phyloP scores from a whole-genome alignment of 2,797 vertebrate species.

The Cetoscarus ocellatus region DNA sequence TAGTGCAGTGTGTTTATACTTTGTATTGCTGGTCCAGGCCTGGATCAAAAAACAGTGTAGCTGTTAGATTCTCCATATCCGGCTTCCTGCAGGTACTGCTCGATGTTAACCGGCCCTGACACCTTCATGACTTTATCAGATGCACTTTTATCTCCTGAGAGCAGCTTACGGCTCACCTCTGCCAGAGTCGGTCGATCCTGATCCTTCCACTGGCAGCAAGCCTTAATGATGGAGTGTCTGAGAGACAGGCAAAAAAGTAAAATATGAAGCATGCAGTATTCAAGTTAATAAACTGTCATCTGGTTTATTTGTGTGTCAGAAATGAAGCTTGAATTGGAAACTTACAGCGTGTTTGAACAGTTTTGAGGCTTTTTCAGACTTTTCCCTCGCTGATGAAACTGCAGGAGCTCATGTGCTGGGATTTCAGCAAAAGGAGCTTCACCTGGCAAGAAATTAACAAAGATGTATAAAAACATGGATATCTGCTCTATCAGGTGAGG shows the following conservation, averaged over 20 bases:
- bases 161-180: constrained; percentile 83
- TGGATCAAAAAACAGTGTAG: constrained; percentile 90
- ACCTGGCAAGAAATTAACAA: constrained; percentile 79
- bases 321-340: constrained; percentile 3
- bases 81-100: constrained; percentile 88
- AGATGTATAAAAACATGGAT: background rate
- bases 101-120: constrained; percentile 85
- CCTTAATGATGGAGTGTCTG: constrained; percentile 90
- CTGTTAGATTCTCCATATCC: constrained; percentile 85
- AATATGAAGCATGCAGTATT: background rate
- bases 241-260: constrained; percentile 2
- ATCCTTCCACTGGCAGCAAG: constrained; percentile 92
- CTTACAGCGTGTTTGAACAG: constrained; percentile 90
- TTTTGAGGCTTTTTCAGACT: constrained; percentile 88
- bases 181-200: constrained; percentile 81
- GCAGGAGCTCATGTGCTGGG: constrained; percentile 86
- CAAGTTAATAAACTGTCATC: background rate
- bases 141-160: constrained; percentile 83
- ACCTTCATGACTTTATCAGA: constrained; percentile 88
- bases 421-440: constrained; percentile 93
- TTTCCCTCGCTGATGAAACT: constrained; percentile 90
- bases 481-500: background rate
- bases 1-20: constrained; percentile 36
- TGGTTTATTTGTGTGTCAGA: background rate
- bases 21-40: background rate